phyloP scores from a whole-genome alignment of 2,113 vertebrate species.

The Daboia siamensis region DNA sequence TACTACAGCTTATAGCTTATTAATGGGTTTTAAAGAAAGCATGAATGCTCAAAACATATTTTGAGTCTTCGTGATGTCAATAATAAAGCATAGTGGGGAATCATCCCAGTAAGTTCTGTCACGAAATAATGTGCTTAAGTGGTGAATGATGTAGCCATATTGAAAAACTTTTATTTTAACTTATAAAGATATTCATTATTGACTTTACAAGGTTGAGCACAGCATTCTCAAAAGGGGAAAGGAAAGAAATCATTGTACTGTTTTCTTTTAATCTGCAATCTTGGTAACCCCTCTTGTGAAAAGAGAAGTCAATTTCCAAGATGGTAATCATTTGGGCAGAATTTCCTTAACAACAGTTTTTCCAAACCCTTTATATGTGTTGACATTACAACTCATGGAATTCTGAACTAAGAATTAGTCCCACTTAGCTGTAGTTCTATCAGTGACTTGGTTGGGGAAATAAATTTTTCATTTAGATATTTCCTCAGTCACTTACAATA shows the following conservation, averaged over 20 bases:
- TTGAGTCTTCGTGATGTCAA: not conserved
- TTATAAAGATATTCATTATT: not conserved
- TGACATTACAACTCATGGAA: not conserved
- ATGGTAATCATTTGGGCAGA: not conserved
- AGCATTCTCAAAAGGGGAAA: not conserved
- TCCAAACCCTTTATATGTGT: not conserved
- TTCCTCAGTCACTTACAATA: not conserved
- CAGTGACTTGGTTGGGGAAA: not conserved
- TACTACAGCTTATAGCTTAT: not conserved
- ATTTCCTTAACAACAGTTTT: not conserved
- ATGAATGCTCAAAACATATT: not conserved
- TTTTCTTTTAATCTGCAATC: not conserved
- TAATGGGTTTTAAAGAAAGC: not conserved
- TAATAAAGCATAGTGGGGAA: not conserved
- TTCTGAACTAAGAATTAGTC: not conserved
- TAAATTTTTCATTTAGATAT: not conserved
- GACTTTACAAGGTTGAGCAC: not conserved
- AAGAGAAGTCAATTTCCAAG: not conserved
- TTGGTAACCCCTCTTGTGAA: not conserved
- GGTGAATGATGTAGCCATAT: not conserved
- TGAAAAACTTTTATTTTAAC: not conserved
- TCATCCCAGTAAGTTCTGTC: not conserved
- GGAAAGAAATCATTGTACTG: not conserved
- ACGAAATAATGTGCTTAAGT: not conserved
- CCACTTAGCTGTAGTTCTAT: not conserved